Base-by-base conservation (phyloP, 2,797 vertebrate species). In the Octomys mimax region DNA sequence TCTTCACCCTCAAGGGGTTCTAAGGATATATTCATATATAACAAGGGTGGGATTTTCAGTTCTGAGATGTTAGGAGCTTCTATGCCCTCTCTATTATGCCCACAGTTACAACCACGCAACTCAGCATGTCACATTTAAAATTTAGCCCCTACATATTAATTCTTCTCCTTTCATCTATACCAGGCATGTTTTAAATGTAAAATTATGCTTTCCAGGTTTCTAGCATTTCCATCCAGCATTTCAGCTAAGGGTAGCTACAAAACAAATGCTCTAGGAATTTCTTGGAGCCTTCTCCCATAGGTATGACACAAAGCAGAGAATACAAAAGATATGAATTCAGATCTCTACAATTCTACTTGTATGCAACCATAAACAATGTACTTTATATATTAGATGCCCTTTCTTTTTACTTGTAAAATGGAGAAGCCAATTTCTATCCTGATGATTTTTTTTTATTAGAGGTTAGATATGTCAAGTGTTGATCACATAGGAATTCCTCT, bases 11-110 rank as follows among this genome's bases (percentile, higher is more conserved):
- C n/a, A 54, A 22, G 14, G 9, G 33, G 26, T 26, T 31, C 22
- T n/a, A 66, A 12, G 3, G 14, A 8, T 4, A 0, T 18, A 4
- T 49, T 36, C 54, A 13, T 64, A 52, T 0, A 2, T 3, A 11
- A 4, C 61, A 13, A 80, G 4, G 16, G n/a, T 39, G 33, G n/a
- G 10, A 19, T 31, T 33, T n/a, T 49, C 24, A 19, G 11, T 36
- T 78, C 39, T 85, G 70, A 54, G 61, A 73, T 62, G 33, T 22
- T 13, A 7, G 1, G 57, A 54, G 28, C 12, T 80, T 36, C 33
- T 57, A 19, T 57, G 2, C 16, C 26, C 59, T 77, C 87, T 12
- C 73, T 42, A 59, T 49, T 24, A 28, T 28, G 21, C 14, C 49
- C n/a, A 46, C 36, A 6, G 14, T 42, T 31, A 6, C 2, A 21